Evolutionary conservation across 2,113 vertebrate genomes (phyloP).

Genomic region (Microtus pennsylvanicus): DNA sequence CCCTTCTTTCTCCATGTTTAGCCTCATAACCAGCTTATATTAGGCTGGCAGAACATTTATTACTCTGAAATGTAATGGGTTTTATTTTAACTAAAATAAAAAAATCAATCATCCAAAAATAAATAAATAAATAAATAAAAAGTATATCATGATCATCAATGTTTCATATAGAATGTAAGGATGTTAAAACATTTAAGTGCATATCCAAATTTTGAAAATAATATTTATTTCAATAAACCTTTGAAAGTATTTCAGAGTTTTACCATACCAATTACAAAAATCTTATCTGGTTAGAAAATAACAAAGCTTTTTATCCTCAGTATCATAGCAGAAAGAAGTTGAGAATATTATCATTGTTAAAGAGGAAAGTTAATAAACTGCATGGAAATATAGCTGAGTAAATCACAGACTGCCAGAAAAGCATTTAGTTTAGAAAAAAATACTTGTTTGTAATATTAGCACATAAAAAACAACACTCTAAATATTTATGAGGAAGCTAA

Average conservation of each 20-base stretch:
- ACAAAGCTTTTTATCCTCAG: not conserved
- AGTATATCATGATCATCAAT: not conserved
- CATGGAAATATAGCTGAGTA: not conserved
- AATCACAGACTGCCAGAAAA: not conserved
- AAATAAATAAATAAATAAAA: no score
- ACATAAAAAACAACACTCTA: not conserved
- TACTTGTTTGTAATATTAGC: not conserved
- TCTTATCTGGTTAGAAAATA: not conserved
- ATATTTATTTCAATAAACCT: slow-evolving; percentile 5
- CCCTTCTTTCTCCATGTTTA: slow-evolving; percentile 7
- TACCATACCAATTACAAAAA: not conserved
- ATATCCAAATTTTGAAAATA: not conserved
- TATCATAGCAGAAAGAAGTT: not conserved
- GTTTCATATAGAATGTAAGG: slow-evolving; percentile 6
- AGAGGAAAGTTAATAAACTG: not conserved
- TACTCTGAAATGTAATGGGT: slow-evolving; percentile 18
- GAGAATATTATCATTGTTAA: not conserved
- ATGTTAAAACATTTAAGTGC: not conserved
- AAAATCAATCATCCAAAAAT: slow-evolving; percentile 36
- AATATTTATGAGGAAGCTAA: not conserved
- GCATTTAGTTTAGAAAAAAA: slow-evolving; percentile 2
- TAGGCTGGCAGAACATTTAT: slow-evolving; percentile 19
- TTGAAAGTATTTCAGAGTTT: not conserved
- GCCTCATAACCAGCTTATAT: not conserved
- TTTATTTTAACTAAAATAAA: slow-evolving; percentile 70